phyloP scores from a whole-genome alignment of 2,797 vertebrate species.

The Tamandua tetradactyla region DNA sequence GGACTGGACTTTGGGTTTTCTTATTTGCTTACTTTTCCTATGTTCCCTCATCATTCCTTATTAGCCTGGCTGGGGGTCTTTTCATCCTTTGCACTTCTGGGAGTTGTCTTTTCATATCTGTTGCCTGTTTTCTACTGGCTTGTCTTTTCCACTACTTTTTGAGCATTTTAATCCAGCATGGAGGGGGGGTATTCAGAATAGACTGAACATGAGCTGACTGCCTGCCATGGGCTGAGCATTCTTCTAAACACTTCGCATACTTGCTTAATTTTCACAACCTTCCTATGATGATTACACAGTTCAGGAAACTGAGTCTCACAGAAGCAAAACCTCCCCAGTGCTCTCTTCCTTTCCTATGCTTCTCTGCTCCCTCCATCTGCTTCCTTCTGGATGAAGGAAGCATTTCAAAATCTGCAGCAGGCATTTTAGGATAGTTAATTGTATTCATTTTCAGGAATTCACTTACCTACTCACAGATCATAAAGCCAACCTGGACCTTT shows the following conservation, averaged over 20 bases:
- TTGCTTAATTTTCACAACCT: background rate
- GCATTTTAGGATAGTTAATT: background rate
- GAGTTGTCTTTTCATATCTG: background rate
- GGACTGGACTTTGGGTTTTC: background rate
- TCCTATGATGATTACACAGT: background rate
- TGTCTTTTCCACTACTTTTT: background rate
- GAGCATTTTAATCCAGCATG: background rate
- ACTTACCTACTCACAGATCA: background rate
- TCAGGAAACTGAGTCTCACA: conserved; percentile 46
- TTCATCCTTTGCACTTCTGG: background rate
- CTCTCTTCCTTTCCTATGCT: background rate
- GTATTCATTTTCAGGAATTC: background rate
- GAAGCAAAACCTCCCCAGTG: background rate
- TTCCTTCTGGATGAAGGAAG: background rate
- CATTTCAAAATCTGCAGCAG: background rate
- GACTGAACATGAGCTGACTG: background rate
- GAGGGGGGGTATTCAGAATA: background rate
- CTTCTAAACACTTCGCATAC: background rate
- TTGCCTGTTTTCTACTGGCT: background rate
- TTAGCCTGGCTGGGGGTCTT: fast-evolving
- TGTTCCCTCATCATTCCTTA: background rate
- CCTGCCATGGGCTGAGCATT: too few relatives aligned
- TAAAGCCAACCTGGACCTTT: background rate
- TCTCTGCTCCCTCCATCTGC: background rate
- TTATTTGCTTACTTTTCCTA: background rate